These are phyloP conservation scores for Anguilla pacifica DNA, from an alignment of 2,797 vertebrate species.

Conservation along the genomic window DNA sequence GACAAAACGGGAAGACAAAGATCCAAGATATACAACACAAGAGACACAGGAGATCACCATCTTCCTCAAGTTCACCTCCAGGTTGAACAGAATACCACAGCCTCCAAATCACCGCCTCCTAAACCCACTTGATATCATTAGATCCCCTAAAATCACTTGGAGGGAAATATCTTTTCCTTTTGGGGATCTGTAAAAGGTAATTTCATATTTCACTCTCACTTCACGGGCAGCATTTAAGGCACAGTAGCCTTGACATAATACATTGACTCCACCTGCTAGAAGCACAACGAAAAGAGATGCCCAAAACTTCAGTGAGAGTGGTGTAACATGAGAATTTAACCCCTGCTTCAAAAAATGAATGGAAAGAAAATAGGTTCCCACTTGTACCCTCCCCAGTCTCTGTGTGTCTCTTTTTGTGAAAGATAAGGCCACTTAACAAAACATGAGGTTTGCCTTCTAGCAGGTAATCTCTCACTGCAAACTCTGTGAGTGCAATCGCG, in stretches of 20 bases:
- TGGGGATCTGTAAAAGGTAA: conserved; percentile 21
- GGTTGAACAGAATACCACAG: background rate
- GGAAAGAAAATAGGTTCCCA: conserved; percentile 55
- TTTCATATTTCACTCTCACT: conserved; percentile 63
- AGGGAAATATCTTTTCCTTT: background rate
- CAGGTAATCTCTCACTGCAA: conserved; percentile 82
- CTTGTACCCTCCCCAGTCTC: conserved; percentile 58
- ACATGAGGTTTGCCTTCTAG: conserved; percentile 70
- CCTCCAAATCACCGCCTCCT: background rate
- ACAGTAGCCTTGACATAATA: conserved; percentile 84
- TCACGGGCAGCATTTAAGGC: conserved; percentile 79
- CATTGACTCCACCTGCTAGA: conserved; percentile 79
- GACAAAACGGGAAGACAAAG: conserved; percentile 47
- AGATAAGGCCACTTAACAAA: conserved; percentile 83
- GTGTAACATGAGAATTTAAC: conserved; percentile 58
- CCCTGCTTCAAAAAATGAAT: conserved; percentile 26
- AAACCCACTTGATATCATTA: background rate
- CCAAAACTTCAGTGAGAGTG: conserved; percentile 68
- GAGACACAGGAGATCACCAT: conserved; percentile 3
- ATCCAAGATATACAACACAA: conserved; percentile 50
- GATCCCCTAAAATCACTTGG: conserved; percentile 20
- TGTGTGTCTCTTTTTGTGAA: conserved; percentile 72
- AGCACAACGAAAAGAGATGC: conserved; percentile 74
- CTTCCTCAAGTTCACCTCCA: background rate
- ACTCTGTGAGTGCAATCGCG: conserved; percentile 76